A percentile compares a stretch with the other conserved stretches of the same genome.
Conservation (phyloP, 2,888 invertebrate species). For the Agriotes lineatus region DNA sequence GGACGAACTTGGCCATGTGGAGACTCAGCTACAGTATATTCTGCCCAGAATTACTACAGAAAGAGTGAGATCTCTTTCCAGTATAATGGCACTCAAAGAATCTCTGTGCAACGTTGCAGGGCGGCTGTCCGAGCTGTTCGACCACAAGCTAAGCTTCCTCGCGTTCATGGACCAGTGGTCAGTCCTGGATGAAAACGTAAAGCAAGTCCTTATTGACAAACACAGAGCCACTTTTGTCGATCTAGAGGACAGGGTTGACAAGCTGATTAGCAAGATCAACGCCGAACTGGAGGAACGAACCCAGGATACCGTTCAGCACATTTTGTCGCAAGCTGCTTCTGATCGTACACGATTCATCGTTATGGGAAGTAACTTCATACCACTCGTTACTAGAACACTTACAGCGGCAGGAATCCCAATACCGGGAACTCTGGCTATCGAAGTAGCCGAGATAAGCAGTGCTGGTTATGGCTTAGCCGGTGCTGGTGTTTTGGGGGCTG, state of each 20-base stretch:
- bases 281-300: background rate
- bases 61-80: background rate
- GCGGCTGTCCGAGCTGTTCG: background rate
- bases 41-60: slow-evolving; percentile 4
- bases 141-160: background rate
- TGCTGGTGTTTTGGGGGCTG: background rate
- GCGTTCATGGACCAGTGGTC: background rate
- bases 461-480: background rate
- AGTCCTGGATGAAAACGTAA: slow-evolving; percentile 8
- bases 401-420: background rate
- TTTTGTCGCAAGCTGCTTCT: background rate
- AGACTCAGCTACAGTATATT: background rate
- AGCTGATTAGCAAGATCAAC: slow-evolving; percentile 11
- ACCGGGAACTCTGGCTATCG: background rate
- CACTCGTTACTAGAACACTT: background rate
- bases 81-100: background rate
- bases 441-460: background rate
- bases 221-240: background rate
- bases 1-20: slow-evolving; percentile 16
- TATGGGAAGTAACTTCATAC: background rate
- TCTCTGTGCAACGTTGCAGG: background rate
- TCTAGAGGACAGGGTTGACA: background rate
- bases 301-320: slow-evolving; percentile 6
- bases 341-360: background rate
- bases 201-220: background rate